These are phyloP conservation scores for Meteorus cinctellus DNA, from an alignment of 2,888 invertebrate species.

Conservation along the genomic window DNA sequence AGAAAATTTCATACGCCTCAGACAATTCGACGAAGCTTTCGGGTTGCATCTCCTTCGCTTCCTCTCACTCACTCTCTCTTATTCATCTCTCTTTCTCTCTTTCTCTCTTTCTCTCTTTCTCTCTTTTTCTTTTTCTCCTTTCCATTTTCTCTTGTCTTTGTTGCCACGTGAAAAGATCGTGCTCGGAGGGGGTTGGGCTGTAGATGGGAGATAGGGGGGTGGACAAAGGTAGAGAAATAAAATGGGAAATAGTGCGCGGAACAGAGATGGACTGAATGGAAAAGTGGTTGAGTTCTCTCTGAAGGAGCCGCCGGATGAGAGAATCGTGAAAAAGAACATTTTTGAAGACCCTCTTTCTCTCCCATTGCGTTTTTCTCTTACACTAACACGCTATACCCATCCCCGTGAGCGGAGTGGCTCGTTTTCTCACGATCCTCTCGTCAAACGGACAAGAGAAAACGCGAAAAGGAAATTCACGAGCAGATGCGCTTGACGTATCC, in stretches of 20 bases:
- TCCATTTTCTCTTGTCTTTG: conserved; percentile 37
- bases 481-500: conserved; percentile 47
- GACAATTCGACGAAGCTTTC: conserved; percentile 19
- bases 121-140: not conserved
- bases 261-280: conserved; percentile 3
- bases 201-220: not conserved
- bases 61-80: conserved; percentile 1
- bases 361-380: conserved; percentile 23
- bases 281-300: conserved; percentile 43
- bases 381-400: conserved; percentile 27
- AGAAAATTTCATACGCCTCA: conserved; percentile 42
- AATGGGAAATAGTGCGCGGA: not conserved
- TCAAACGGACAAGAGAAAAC: conserved; percentile 41
- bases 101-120: conserved; percentile 5
- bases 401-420: conserved; percentile 32
- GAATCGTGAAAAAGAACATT: conserved; percentile 45
- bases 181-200: not conserved
- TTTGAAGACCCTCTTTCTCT: conserved; percentile 42
- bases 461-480: conserved; percentile 43
- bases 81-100: not conserved
- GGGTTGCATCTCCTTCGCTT: conserved; percentile 15
- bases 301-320: conserved; percentile 40
- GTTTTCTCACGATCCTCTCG: conserved; percentile 45
- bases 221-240: not conserved
- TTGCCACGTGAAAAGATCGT: conserved; percentile 41